A percentile compares a stretch with the other conserved stretches of the same genome.
Conservation (phyloP, 2,113 vertebrate species). For the Colinus virginianus region DNA sequence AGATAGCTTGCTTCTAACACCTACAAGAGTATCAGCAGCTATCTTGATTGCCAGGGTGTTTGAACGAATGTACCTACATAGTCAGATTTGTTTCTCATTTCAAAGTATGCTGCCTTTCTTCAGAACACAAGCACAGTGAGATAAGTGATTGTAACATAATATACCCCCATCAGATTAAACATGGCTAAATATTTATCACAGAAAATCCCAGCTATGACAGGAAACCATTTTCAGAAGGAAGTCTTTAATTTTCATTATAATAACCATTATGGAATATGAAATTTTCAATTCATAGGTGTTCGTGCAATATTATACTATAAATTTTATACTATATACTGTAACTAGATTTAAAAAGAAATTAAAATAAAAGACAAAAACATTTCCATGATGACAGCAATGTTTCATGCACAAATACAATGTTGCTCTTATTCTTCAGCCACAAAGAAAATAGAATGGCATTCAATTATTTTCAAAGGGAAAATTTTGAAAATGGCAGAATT, state of each 20-base stretch:
- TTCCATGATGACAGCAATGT: background rate
- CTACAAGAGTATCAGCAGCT: background rate
- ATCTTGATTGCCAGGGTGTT: background rate
- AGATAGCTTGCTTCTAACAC: background rate
- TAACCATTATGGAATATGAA: background rate
- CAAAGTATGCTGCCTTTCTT: background rate
- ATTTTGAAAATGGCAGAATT: background rate
- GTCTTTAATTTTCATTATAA: background rate
- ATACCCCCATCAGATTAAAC: background rate
- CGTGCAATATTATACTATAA: background rate
- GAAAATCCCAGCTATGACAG: background rate
- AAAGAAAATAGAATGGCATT: background rate
- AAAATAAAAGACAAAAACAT: background rate
- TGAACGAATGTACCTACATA: background rate
- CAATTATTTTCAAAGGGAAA: background rate
- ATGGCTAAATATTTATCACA: background rate
- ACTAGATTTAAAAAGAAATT: background rate
- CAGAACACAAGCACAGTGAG: background rate
- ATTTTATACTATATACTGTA: background rate
- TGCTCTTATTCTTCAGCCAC: background rate
- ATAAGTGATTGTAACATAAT: background rate
- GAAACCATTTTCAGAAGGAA: background rate
- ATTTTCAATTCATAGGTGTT: background rate
- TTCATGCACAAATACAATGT: background rate
- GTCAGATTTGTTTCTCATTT: background rate